Evolutionary conservation across 1,140 invertebrate species (phyloP).

Genomic region (Akabosia matsudoensis): DNA sequence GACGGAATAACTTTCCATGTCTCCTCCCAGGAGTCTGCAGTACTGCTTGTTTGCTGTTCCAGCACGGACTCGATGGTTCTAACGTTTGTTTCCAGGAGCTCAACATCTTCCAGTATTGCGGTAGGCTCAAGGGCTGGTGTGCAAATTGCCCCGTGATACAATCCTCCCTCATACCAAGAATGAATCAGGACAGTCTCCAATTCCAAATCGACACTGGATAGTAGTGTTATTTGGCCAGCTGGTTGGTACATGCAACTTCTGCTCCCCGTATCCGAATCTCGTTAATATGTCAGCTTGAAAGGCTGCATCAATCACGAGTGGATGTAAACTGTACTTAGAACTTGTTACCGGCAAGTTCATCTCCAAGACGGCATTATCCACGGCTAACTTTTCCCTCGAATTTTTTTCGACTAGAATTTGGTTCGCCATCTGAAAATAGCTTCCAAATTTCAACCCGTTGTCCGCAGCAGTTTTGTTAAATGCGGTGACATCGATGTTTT

Average conservation of each 20-base stretch:
- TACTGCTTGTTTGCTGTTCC: not conserved
- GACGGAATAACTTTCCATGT: conserved; percentile 8
- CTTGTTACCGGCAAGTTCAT: not conserved
- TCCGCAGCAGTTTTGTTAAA: not conserved
- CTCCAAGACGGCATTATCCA: not conserved
- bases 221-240: not conserved
- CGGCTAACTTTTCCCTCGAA: not conserved
- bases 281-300: not conserved
- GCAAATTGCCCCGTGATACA: not conserved
- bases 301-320: not conserved
- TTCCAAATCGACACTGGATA: not conserved
- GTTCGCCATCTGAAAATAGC: not conserved
- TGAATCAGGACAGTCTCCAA: not conserved
- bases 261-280: not conserved
- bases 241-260: not conserved
- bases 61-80: conserved; percentile 25
- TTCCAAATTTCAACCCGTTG: not conserved
- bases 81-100: conserved; percentile 20
- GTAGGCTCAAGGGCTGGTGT: not conserved
- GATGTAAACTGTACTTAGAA: not conserved
- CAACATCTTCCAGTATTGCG: conserved; percentile 22
- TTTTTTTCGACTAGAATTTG: not conserved
- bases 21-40: conserved; percentile 25
- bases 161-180: not conserved
- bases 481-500: not conserved